phyloP scores from a whole-genome alignment of 2,888 invertebrate genomes.

The Drosophila prolongata region DNA sequence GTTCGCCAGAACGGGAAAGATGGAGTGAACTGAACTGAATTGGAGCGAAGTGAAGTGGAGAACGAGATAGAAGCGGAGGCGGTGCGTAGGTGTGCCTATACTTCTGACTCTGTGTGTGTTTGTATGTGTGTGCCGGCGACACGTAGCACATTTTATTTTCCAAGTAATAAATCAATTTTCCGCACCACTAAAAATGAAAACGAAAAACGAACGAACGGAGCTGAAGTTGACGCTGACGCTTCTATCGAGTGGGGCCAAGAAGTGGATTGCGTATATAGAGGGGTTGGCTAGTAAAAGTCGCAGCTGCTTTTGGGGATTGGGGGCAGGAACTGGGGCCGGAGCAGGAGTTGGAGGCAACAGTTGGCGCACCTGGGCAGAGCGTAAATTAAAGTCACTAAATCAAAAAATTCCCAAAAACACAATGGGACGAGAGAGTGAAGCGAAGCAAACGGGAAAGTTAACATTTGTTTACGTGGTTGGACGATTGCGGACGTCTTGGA shows the following conservation, averaged over 20 bases:
- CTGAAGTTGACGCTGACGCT: slow-evolving; percentile 65
- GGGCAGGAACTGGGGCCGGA: background rate
- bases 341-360: slow-evolving; percentile 61
- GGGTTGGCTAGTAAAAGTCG: slow-evolving; percentile 33
- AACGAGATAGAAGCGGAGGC: slow-evolving; percentile 9
- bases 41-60: slow-evolving; percentile 21
- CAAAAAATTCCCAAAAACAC: slow-evolving; percentile 71
- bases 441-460: slow-evolving; percentile 72
- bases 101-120: slow-evolving; percentile 23
- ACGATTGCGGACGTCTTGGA: slow-evolving; percentile 51
- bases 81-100: slow-evolving; percentile 48
- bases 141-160: slow-evolving; percentile 81
- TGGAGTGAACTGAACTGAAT: slow-evolving; percentile 45
- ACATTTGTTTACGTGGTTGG: slow-evolving; percentile 78
- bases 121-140: slow-evolving; percentile 68
- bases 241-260: slow-evolving; percentile 63
- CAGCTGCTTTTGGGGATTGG: slow-evolving; percentile 29
- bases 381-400: slow-evolving; percentile 82
- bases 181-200: slow-evolving; percentile 81
- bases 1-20: slow-evolving; percentile 52
- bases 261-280: background rate
- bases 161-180: slow-evolving; percentile 81
- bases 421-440: slow-evolving; percentile 45
- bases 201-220: slow-evolving; percentile 69
- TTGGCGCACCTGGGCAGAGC: slow-evolving; percentile 79